Percentiles rank a stretch among this genome's conserved stretches.
These are phyloP conservation scores for Charina bottae DNA, from an alignment of 2,113 vertebrate species.

Conservation along the genomic window DNA sequence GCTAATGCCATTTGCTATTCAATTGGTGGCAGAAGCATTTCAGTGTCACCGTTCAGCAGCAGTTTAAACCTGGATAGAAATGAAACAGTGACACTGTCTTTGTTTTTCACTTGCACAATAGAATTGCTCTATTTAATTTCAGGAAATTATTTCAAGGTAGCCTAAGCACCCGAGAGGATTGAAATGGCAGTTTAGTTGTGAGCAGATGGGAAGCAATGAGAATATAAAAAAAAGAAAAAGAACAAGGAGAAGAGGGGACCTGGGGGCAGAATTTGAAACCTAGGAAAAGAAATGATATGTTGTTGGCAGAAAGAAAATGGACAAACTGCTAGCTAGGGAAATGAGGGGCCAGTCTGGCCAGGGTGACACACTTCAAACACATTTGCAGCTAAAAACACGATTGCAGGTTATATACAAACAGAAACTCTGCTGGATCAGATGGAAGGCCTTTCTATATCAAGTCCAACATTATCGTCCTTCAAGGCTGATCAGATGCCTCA, in stretches of 20 bases:
- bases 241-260: neutral
- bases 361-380: neutral
- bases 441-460: neutral
- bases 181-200: neutral
- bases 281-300: neutral
- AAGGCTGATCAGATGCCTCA: neutral
- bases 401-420: neutral
- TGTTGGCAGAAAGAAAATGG: neutral
- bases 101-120: neutral
- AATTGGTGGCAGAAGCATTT: neutral
- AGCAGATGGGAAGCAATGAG: neutral
- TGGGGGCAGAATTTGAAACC: neutral
- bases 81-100: neutral
- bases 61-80: neutral
- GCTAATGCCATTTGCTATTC: neutral
- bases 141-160: neutral
- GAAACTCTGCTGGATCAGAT: neutral
- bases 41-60: neutral
- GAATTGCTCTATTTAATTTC: neutral
- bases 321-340: neutral
- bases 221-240: neutral
- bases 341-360: neutral
- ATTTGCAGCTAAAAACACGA: neutral
- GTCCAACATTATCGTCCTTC: neutral
- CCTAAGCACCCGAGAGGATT: neutral